Evolutionary conservation across 2,797 vertebrate species (phyloP).

Genomic region (Phrynocephalus guinanensis): DNA sequence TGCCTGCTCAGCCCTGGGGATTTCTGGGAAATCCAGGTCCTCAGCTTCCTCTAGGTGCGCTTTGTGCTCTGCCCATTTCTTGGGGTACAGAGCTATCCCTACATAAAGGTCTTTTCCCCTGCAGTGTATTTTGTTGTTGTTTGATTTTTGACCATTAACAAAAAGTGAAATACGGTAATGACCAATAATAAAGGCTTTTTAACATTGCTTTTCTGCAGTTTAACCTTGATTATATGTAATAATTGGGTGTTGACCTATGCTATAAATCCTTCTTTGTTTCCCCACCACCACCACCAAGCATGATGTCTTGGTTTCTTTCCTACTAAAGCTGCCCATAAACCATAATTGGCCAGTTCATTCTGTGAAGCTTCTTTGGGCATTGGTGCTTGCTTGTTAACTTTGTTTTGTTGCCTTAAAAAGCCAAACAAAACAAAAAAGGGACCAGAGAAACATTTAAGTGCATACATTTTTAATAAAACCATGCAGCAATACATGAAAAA

Average conservation of each 20-base stretch:
- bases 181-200: no score
- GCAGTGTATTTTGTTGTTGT: no score
- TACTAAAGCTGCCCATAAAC: background rate
- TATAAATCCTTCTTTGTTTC: background rate
- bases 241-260: background rate
- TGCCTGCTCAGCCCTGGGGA: no score
- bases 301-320: background rate
- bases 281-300: background rate
- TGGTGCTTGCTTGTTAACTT: background rate
- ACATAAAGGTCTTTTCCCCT: no score
- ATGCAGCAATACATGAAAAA: slow-evolving; percentile 21
- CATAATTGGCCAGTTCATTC: background rate
- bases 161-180: no score
- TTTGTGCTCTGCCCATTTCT: no score
- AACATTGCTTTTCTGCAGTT: background rate
- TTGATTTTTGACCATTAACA: no score
- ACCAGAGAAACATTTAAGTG: slow-evolving; percentile 32
- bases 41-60: no score
- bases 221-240: background rate
- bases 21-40: no score
- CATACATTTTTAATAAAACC: slow-evolving; percentile 42
- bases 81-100: no score
- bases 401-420: slow-evolving; percentile 1
- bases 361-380: background rate
- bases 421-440: slow-evolving; percentile 10